Evolutionary conservation across 2,888 invertebrate species (phyloP).

Genomic region (Rotaria sp.): DNA sequence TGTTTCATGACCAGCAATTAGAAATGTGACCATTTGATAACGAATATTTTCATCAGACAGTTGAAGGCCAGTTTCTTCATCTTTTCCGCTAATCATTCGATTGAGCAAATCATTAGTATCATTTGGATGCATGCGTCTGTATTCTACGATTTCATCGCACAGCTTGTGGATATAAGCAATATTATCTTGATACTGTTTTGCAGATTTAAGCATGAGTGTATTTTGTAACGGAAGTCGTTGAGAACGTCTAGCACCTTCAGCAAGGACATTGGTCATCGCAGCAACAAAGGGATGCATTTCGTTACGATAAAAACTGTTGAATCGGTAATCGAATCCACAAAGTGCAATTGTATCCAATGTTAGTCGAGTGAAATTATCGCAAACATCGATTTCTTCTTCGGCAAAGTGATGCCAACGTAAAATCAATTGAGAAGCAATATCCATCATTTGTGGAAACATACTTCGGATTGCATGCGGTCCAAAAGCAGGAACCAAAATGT

Average conservation of each 20-base stretch:
- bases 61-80: neutral
- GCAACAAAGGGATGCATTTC: neutral
- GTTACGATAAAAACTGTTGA: neutral
- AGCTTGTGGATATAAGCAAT: neutral
- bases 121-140: neutral
- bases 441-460: neutral
- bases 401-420: neutral
- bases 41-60: constrained; percentile 1
- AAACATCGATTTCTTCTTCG: neutral
- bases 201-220: neutral
- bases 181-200: neutral
- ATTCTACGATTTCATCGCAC: neutral
- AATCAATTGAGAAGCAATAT: neutral
- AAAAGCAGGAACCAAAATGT: neutral
- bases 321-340: neutral
- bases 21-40: neutral
- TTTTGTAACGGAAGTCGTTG: neutral
- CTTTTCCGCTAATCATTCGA: neutral
- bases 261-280: neutral
- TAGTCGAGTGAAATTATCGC: neutral
- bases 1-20: neutral
- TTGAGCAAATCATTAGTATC: neutral
- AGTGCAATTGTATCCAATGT: neutral
- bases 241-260: neutral
- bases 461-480: neutral